Conservation (phyloP, 2,797 vertebrate species). For the Chloroceryle amazona region DNA sequence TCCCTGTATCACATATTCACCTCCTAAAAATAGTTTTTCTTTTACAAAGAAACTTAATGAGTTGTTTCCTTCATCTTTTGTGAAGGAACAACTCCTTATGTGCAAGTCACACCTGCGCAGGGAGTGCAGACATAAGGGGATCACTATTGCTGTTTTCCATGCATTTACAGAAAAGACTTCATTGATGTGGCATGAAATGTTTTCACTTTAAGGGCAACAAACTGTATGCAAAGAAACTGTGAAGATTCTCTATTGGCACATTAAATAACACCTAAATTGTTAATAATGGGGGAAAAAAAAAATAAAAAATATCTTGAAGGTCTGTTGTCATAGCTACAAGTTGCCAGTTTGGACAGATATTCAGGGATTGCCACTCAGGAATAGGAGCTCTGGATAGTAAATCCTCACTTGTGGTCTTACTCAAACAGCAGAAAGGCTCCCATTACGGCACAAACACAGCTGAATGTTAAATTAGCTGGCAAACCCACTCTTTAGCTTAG, state of each 20-base stretch:
- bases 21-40: not conserved
- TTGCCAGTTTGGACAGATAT: not conserved
- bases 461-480: not conserved
- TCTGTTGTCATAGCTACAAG: not conserved
- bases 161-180: not conserved
- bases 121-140: rapidly evolving
- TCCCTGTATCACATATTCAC: not conserved
- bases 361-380: not conserved
- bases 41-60: not conserved
- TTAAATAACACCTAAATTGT: not conserved
- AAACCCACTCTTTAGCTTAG: not conserved
- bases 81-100: not conserved
- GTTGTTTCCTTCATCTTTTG: not conserved
- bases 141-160: not conserved
- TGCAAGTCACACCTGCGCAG: not conserved
- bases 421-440: not conserved
- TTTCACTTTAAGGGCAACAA: not conserved
- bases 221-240: not conserved
- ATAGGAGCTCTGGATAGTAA: not conserved
- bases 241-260: not conserved
- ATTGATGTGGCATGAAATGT: not conserved
- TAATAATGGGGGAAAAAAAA: not conserved
- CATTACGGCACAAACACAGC: rapidly evolving
- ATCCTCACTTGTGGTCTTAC: not conserved
- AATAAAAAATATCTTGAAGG: not conserved